phyloP scores from a whole-genome alignment of 2,113 vertebrate species.

The rabbit (Oryctolagus cuniculus) region DNA sequence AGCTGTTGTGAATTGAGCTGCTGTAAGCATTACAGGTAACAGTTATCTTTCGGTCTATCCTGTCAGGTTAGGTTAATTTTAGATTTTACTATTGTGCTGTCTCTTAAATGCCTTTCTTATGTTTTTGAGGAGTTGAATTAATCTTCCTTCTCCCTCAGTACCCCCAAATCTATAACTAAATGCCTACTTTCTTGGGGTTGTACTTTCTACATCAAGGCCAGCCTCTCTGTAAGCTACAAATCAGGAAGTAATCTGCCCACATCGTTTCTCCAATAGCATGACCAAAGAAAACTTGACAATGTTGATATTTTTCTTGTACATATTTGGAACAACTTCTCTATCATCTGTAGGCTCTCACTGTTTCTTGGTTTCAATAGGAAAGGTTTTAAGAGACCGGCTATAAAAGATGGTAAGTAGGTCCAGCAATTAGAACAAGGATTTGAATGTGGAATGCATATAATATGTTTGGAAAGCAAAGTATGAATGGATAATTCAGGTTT shows the following conservation, averaged over 20 bases:
- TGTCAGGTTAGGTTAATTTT: neutral
- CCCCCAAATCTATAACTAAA: neutral
- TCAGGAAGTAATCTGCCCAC: neutral
- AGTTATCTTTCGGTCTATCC: neutral
- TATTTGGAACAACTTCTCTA: neutral
- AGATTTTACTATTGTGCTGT: neutral
- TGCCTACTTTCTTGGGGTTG: neutral
- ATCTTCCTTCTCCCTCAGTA: neutral
- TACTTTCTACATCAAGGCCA: neutral
- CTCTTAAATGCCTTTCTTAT: neutral
- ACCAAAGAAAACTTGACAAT: neutral
- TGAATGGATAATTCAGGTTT: neutral
- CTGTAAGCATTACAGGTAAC: too few relatives aligned
- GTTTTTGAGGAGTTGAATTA: conserved; percentile 3
- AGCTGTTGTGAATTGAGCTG: too few relatives aligned
- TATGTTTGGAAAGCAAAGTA: neutral
- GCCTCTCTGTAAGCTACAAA: neutral
- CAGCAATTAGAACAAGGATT: neutral
- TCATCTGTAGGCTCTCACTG: neutral
- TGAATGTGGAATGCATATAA: neutral
- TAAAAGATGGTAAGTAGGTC: neutral
- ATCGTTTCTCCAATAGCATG: neutral
- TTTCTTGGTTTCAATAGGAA: neutral
- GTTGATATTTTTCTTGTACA: neutral
- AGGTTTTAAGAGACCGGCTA: neutral